These are phyloP conservation scores for Tapera naevia DNA, from an alignment of 2,797 vertebrate species.

Conservation along the genomic window DNA sequence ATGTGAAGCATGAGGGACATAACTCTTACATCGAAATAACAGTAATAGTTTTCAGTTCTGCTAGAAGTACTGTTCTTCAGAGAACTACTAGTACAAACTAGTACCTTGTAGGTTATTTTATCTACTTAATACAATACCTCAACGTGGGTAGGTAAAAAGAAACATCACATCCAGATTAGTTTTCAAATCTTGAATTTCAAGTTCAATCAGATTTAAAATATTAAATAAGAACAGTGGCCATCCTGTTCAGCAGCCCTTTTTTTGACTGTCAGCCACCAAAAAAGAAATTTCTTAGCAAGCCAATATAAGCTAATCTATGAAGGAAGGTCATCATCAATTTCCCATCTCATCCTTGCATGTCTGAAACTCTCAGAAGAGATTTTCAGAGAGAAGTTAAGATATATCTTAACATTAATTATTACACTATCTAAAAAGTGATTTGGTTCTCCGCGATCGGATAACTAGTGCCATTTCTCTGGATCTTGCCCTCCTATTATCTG, in stretches of 20 bases:
- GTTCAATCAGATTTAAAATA: neutral
- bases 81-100: neutral
- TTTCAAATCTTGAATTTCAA: neutral
- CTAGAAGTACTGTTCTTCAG: neutral
- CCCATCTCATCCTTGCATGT: neutral
- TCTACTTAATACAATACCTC: neutral
- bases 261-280: neutral
- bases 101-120: neutral
- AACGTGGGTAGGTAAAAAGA: neutral
- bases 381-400: neutral
- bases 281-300: neutral
- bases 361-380: neutral
- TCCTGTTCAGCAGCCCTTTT: neutral
- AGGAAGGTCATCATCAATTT: neutral
- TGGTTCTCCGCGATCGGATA: neutral
- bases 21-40: neutral
- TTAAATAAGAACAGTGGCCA: neutral
- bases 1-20: neutral
- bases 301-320: neutral
- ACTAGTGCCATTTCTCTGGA: neutral
- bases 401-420: neutral
- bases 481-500: neutral
- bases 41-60: neutral
- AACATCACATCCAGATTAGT: neutral
- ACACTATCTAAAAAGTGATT: neutral